Percentiles rank a stretch among this genome's conserved stretches.
These are phyloP conservation scores for Apostichopus japonicus DNA, from an alignment of 35 echinoderm and acorn worm genomes.

Conservation along the genomic window DNA sequence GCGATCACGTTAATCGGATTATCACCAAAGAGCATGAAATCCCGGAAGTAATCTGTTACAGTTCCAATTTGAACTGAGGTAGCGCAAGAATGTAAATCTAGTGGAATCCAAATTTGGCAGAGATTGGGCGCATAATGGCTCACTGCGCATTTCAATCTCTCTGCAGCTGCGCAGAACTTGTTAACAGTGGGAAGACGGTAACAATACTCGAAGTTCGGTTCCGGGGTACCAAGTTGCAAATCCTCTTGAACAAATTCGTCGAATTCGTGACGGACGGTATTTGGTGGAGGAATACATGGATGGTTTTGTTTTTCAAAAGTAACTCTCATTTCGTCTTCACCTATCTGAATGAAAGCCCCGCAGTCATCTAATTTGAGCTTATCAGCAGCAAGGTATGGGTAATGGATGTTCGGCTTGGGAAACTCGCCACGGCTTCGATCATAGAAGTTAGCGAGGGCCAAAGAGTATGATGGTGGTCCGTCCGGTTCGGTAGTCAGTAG, in stretches of 20 bases:
- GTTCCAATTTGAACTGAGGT: background rate
- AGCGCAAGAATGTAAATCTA: background rate
- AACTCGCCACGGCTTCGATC: background rate
- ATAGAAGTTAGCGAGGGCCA: background rate
- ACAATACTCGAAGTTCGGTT: conserved; percentile 20
- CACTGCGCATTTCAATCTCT: background rate
- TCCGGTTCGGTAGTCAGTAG: background rate
- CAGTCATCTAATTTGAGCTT: background rate
- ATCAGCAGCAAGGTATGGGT: background rate
- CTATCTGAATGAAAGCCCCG: background rate
- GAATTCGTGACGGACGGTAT: background rate
- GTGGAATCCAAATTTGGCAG: background rate
- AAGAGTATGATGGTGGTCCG: conserved; percentile 5
- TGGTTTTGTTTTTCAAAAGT: background rate
- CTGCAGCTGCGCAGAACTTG: background rate
- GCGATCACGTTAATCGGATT: background rate
- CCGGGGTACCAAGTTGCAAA: background rate
- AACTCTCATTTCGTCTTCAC: conserved; percentile 8
- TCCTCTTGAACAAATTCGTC: background rate
- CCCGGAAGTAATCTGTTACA: too few relatives aligned
- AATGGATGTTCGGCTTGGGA: background rate
- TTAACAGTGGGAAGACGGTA: background rate
- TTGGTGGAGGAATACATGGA: background rate
- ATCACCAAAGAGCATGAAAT: too few relatives aligned
- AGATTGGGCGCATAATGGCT: background rate